These are phyloP conservation scores for Chrysolina haemoptera DNA, from an alignment of 2,888 invertebrate species.

Conservation along the genomic window DNA sequence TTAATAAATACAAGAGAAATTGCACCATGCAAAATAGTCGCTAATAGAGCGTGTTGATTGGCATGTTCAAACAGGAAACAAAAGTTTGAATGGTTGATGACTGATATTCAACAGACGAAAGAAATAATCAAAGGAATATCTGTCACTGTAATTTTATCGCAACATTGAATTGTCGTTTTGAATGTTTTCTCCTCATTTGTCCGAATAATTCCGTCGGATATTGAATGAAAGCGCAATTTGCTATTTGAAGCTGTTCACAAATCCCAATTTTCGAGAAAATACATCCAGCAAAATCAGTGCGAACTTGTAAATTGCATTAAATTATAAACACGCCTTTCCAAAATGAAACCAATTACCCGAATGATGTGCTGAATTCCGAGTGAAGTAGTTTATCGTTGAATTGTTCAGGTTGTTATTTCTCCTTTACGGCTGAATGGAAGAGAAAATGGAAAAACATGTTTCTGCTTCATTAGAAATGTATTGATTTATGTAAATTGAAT, in stretches of 20 bases:
- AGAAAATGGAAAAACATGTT: background rate
- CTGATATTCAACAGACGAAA: no score
- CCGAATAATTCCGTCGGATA: slow-evolving; percentile 44
- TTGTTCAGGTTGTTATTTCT: slow-evolving; percentile 24
- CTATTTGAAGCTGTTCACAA: slow-evolving; percentile 48
- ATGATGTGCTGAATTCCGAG: slow-evolving; percentile 27
- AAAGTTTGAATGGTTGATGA: no score
- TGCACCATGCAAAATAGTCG: no score
- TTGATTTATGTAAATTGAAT: background rate
- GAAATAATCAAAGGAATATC: slow-evolving; percentile 5
- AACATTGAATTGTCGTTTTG: slow-evolving; percentile 28
- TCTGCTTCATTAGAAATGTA: background rate
- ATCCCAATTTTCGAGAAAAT: slow-evolving; percentile 46
- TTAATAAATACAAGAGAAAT: no score
- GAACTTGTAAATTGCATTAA: slow-evolving; percentile 48
- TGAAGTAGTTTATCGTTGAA: slow-evolving; percentile 14
- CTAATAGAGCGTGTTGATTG: no score
- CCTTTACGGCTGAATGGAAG: background rate
- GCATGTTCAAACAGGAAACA: no score
- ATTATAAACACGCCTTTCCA: slow-evolving; percentile 51
- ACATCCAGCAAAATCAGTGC: slow-evolving; percentile 40
- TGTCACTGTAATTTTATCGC: slow-evolving; percentile 3
- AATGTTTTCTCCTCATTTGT: slow-evolving; percentile 42
- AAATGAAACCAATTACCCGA: slow-evolving; percentile 53
- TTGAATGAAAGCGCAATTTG: slow-evolving; percentile 49